Evolutionary conservation across 2,888 invertebrate genomes (phyloP), one percentile per base, ranked within the genome.

Genomic region (Campoplex nolae): DNA sequence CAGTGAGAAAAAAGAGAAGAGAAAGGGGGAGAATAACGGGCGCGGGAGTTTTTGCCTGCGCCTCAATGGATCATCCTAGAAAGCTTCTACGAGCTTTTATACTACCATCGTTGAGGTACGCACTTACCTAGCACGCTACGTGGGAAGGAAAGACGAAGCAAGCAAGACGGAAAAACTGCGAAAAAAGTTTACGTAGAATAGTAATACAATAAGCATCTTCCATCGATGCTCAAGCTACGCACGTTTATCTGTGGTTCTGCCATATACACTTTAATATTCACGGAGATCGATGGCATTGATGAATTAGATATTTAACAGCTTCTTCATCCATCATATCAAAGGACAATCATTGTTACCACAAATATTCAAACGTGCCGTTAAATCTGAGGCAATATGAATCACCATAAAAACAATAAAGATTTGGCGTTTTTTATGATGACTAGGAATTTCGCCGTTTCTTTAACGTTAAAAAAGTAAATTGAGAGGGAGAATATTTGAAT

Each of bases 1-100:
- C 56, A 67, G 70, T 56, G 16, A 62, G 82, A 54, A 38, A 74
- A 32, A 77, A 38, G 65, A 32, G 68, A 51, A 48, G 28, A 9
- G n/a, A 56, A 71, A 35, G 62, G 48, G 67, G 58, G 75, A 56
- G 32, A 62, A 85, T 73, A 85, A 78, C 73, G 58, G 48, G 42
- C 70, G 75, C 38, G 38, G 38, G 38, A 68, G 77, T 78, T 83
- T 85, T 74, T 51, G 70, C 70, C 58, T 75, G 58, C 82, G 62
- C 68, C 65, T 78, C 78, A 67, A 79, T 75, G 78, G 85, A 85
- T 85, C 74, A 75, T 70, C 82, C 70, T 75, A 32, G 75, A 48
- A 82, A 38, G 74, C 68, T 78, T 74, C 78, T 75, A 68, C 62
- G 68, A 75, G 82, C 85, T 85, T 83, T 82, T 70, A 58, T 28